Conservation (phyloP, 1,140 invertebrate genomes). For the Cryptotermes secundus region DNA sequence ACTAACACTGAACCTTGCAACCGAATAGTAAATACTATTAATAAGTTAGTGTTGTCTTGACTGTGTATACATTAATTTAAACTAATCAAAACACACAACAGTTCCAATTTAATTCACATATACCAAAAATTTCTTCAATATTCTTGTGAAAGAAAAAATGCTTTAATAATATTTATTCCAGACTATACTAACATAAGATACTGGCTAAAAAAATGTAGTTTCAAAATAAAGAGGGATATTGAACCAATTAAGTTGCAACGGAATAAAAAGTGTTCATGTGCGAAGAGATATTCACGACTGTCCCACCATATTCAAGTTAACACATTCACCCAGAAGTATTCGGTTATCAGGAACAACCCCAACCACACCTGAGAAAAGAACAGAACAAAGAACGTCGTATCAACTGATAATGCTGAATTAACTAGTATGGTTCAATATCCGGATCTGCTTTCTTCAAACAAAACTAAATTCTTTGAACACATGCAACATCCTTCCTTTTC, state of each 20-base stretch:
- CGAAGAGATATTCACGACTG: conserved; percentile 31
- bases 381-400: conserved; percentile 37
- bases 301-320: conserved; percentile 40
- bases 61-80: no score
- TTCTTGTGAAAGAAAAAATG: no score
- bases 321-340: conserved; percentile 49
- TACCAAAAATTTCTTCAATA: no score
- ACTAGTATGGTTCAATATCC: neutral
- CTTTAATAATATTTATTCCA: no score
- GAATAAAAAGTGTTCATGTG: neutral
- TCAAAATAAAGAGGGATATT: neutral
- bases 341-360: conserved; percentile 49
- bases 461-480: neutral
- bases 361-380: conserved; percentile 46
- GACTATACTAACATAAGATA: no score
- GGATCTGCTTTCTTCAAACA: neutral
- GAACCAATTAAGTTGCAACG: neutral
- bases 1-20: no score
- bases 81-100: no score
- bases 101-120: no score
- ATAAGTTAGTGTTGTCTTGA: no score
- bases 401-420: neutral
- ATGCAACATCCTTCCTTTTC: neutral
- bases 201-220: neutral
- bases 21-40: no score